These are phyloP conservation scores for Tragelaphus scriptus DNA, from an alignment of 2,113 vertebrate species.

Conservation along the genomic window DNA sequence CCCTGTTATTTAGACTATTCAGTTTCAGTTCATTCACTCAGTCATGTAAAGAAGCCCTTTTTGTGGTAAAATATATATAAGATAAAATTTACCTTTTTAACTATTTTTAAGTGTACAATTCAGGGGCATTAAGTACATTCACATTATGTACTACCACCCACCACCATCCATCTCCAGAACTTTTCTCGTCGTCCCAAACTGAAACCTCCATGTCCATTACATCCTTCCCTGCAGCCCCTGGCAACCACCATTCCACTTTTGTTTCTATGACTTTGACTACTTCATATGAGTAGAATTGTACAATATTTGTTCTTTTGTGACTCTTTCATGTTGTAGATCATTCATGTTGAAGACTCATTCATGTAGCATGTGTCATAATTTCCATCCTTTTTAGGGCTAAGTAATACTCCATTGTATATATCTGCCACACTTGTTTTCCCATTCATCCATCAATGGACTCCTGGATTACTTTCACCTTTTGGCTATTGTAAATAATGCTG, in stretches of 20 bases:
- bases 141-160: background rate
- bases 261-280: background rate
- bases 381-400: background rate
- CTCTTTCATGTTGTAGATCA: background rate
- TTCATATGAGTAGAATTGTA: background rate
- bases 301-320: background rate
- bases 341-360: background rate
- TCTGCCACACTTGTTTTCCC: background rate
- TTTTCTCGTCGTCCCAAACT: background rate
- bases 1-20: background rate
- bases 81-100: background rate
- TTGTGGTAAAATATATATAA: background rate
- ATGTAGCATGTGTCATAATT: background rate
- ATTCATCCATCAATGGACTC: background rate
- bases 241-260: background rate
- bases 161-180: background rate
- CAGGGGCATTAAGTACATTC: background rate
- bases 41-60: background rate
- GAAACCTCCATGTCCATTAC: background rate
- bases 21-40: too few species aligned
- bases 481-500: background rate
- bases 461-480: background rate
- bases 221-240: background rate
- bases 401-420: background rate
- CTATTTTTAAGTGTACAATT: background rate